phyloP scores from a whole-genome alignment of 1,140 invertebrate genomes.

The Eciton burchellii region DNA sequence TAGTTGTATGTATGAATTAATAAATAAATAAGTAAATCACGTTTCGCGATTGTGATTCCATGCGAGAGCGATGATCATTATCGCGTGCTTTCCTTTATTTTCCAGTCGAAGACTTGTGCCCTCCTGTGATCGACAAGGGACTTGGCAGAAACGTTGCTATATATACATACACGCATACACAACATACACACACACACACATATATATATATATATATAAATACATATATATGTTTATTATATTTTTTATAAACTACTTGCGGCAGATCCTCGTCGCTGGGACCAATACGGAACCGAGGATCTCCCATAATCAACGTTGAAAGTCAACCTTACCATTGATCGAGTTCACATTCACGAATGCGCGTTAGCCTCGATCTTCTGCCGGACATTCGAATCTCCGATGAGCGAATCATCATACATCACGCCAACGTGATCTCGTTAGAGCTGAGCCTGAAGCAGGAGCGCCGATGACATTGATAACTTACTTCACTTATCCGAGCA shows the following conservation, averaged over 20 bases:
- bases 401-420: neutral
- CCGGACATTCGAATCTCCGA: too few relatives aligned
- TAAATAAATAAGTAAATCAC: constrained; percentile 6
- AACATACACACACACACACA: too few relatives aligned
- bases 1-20: constrained; percentile 15
- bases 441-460: too few relatives aligned
- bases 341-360: constrained; percentile 13
- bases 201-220: too few relatives aligned
- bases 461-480: too few relatives aligned
- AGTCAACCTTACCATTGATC: neutral
- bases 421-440: neutral
- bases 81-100: constrained; percentile 40
- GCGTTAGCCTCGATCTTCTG: constrained; percentile 19
- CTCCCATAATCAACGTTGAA: constrained; percentile 18
- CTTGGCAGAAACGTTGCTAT: constrained; percentile 52
- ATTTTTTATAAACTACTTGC: constrained; percentile 60
- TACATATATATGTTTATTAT: too few relatives aligned
- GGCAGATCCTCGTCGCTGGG: constrained; percentile 50
- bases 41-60: too few relatives aligned
- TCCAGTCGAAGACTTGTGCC: constrained; percentile 77
- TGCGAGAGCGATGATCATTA: too few relatives aligned
- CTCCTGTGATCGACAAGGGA: constrained; percentile 72
- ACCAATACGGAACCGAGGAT: constrained; percentile 62
- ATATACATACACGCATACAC: too few relatives aligned
- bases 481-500: too few relatives aligned